Conservation (phyloP, 2,797 vertebrate species). For the Momotus momota region DNA sequence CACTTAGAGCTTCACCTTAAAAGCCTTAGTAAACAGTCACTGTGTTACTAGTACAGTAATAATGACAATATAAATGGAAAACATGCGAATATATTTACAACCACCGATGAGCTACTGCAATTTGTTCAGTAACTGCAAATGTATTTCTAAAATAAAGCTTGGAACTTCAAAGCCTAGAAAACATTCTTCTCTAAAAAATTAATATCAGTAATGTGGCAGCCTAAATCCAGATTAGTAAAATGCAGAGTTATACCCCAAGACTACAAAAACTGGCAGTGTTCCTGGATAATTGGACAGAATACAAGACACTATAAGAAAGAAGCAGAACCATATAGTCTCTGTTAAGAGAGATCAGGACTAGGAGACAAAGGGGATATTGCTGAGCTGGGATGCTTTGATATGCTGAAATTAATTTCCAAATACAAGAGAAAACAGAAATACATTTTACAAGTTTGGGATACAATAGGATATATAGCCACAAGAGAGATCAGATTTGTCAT, state of each 20-base stretch:
- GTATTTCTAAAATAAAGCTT: background rate
- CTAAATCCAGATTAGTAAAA: background rate
- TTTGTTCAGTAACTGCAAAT: background rate
- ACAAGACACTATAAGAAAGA: background rate
- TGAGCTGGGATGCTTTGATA: background rate
- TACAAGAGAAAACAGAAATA: background rate
- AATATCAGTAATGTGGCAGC: background rate
- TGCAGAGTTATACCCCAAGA: background rate
- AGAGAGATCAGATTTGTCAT: background rate
- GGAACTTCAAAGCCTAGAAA: background rate
- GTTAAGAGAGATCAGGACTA: background rate
- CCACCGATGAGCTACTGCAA: background rate
- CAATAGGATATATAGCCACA: rapidly evolving
- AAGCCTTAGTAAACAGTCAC: background rate
- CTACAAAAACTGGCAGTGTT: background rate
- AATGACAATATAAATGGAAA: background rate
- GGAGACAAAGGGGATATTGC: constrained; percentile 27
- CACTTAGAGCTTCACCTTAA: background rate
- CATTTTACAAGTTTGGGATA: background rate
- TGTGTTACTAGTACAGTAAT: background rate
- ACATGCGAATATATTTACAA: background rate
- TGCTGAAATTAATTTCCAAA: background rate
- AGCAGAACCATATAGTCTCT: constrained; percentile 12
- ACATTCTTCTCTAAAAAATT: background rate
- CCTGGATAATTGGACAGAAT: background rate